Evolutionary conservation across 2,797 vertebrate genomes (phyloP).

Genomic region (Poeciliopsis infans): DNA sequence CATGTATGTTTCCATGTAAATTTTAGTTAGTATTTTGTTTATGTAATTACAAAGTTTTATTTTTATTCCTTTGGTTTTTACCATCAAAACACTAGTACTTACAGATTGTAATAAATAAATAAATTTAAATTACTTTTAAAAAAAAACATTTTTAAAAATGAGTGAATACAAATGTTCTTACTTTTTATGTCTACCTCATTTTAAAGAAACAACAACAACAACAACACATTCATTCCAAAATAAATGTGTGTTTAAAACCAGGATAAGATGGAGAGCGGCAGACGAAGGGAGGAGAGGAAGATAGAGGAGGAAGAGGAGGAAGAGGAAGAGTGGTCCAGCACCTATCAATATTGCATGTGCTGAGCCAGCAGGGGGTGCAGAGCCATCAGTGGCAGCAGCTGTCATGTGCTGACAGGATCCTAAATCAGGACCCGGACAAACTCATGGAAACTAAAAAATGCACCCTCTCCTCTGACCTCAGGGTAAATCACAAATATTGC

Average conservation of each 20-base stretch:
- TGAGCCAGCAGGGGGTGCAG: slow-evolving; percentile 69
- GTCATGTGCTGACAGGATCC: slow-evolving; percentile 53
- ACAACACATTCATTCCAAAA: background rate
- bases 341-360: slow-evolving; percentile 71
- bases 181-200: background rate
- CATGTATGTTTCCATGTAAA: too few species aligned
- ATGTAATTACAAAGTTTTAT: too few species aligned
- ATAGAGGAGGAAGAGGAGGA: slow-evolving; percentile 2
- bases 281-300: slow-evolving; percentile 6
- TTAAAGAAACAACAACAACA: too few species aligned
- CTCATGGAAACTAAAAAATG: slow-evolving; percentile 1
- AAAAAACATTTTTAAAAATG: background rate
- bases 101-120: too few species aligned
- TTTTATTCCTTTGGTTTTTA: too few species aligned
- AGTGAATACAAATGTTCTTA: background rate
- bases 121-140: too few species aligned
- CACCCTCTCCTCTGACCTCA: slow-evolving; percentile 12
- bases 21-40: too few species aligned
- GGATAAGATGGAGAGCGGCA: background rate
- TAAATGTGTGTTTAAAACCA: background rate
- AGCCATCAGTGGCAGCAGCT: slow-evolving; percentile 67
- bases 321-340: slow-evolving; percentile 14
- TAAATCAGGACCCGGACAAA: slow-evolving; percentile 45
- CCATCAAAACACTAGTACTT: too few species aligned
- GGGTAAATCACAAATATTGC: slow-evolving; percentile 19